Conservation (phyloP, 1,140 invertebrate genomes). For the Lordiphosa mommai region DNA sequence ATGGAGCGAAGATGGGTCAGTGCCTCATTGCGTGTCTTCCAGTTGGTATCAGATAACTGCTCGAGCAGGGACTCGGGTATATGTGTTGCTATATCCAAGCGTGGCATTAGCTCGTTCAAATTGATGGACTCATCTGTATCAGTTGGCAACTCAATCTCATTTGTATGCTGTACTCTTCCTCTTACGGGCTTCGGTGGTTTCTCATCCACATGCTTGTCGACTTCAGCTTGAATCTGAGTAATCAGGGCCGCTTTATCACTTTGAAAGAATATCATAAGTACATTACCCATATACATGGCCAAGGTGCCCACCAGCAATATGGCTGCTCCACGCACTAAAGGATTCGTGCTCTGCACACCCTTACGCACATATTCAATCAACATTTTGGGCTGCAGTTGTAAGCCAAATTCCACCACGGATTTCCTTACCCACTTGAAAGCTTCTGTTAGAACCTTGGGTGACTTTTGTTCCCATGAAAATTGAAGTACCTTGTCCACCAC, state of each 20-base stretch:
- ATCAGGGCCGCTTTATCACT: conserved; percentile 91
- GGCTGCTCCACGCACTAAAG: conserved; percentile 87
- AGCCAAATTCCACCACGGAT: conserved; percentile 92
- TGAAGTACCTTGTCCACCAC: conserved; percentile 86
- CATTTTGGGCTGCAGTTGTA: conserved; percentile 86
- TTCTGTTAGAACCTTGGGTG: conserved; percentile 94
- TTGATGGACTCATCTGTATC: conserved; percentile 79
- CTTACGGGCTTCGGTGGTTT: conserved; percentile 86
- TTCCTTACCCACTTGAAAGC: conserved; percentile 88
- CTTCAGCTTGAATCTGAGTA: conserved; percentile 92
- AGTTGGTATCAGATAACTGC: conserved; percentile 95
- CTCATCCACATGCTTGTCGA: conserved; percentile 89
- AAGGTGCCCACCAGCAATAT: conserved; percentile 83
- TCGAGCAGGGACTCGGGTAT: conserved; percentile 90
- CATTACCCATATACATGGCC: conserved; percentile 90
- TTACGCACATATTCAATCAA: conserved; percentile 91
- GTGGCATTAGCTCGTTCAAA: conserved; percentile 85
- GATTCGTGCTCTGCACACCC: conserved; percentile 90
- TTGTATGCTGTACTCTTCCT: conserved; percentile 80
- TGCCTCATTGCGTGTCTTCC: conserved; percentile 86
- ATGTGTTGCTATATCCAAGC: conserved; percentile 91
- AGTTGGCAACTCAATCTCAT: conserved; percentile 54
- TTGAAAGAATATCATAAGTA: conserved; percentile 90
- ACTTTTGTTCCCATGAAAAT: conserved; percentile 92
- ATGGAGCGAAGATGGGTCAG: conserved; percentile 80